A percentile compares a stretch with the other conserved stretches of the same genome.
Conservation (phyloP, 1,140 invertebrate species). For the Hestina assimilis region DNA sequence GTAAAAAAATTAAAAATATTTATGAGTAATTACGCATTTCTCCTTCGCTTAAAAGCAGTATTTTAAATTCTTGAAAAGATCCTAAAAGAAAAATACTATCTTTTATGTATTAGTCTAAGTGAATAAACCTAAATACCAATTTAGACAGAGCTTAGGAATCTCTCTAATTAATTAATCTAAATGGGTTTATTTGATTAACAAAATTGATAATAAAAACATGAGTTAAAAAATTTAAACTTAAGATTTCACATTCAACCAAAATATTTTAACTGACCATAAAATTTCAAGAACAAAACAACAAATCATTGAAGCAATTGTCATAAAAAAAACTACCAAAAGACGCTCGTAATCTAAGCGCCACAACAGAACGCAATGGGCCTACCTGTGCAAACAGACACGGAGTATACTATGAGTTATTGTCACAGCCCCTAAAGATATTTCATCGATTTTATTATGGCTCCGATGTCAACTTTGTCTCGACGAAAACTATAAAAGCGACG, state of each 20-base stretch:
- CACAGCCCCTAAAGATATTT: slow-evolving; percentile 67
- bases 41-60: too few species aligned
- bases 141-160: too few species aligned
- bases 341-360: slow-evolving; percentile 28
- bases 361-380: slow-evolving; percentile 30
- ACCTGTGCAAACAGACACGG: slow-evolving; percentile 68
- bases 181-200: too few species aligned
- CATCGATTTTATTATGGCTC: slow-evolving; percentile 77
- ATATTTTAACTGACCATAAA: slow-evolving; percentile 35
- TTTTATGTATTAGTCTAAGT: too few species aligned
- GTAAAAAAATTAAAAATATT: too few species aligned
- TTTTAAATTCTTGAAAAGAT: too few species aligned
- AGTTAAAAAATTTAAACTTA: too few species aligned
- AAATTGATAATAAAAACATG: too few species aligned
- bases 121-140: too few species aligned
- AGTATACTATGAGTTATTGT: slow-evolving; percentile 64
- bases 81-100: too few species aligned
- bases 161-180: too few species aligned
- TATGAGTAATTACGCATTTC: too few species aligned
- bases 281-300: slow-evolving; percentile 32
- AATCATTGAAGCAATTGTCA: slow-evolving; percentile 27
- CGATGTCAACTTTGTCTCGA: slow-evolving; percentile 72
- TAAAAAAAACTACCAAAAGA: slow-evolving; percentile 15
- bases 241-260: slow-evolving; percentile 18
- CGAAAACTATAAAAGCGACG: slow-evolving; percentile 60